Conservation (phyloP, 1,140 invertebrate genomes). For the Pogonus chalceus region DNA sequence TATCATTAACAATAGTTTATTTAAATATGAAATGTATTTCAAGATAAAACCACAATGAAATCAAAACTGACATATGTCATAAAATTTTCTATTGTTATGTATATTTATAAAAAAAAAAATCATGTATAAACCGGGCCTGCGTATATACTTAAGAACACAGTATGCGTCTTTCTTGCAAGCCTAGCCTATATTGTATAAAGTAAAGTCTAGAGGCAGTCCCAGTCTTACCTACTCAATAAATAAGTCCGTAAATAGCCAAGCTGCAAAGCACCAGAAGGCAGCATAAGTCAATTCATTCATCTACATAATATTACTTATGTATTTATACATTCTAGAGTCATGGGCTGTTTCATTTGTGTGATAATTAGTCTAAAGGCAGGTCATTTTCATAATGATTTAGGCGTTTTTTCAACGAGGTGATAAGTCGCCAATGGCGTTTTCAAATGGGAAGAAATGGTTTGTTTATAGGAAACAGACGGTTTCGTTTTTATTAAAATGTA, state of each 20-base stretch:
- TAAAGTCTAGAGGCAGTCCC: neutral
- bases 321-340: conserved; percentile 3
- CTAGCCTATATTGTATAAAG: no score
- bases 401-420: neutral
- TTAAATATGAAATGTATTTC: no score
- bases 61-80: no score
- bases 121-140: no score
- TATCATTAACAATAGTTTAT: no score
- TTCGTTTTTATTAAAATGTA: neutral
- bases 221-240: neutral
- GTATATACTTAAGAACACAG: no score
- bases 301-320: conserved; percentile 5
- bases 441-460: neutral
- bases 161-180: no score
- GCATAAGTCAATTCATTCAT: conserved; percentile 3
- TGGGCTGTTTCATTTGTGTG: conserved; percentile 1
- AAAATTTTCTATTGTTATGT: no score
- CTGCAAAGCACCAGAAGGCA: conserved; percentile 1
- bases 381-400: conserved; percentile 1
- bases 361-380: conserved; percentile 1
- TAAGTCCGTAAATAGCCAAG: neutral
- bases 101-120: no score
- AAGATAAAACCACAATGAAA: no score
- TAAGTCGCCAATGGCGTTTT: no score
- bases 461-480: neutral